Conservation (phyloP, 2,888 invertebrate species). For the Morpho deidamia region DNA sequence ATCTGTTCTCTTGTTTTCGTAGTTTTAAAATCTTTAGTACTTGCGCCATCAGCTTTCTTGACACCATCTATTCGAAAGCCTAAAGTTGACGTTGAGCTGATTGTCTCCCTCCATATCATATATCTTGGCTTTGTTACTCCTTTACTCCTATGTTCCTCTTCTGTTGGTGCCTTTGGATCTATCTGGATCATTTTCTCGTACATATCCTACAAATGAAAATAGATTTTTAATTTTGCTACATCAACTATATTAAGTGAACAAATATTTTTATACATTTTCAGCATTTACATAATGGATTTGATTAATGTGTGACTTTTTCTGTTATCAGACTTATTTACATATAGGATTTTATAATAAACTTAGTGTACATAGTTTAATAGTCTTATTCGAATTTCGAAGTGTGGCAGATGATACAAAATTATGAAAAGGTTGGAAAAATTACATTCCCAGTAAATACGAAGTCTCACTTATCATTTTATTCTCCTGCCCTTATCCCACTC, state of each 20-base stretch:
- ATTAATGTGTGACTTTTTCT: too few relatives aligned
- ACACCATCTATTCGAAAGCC: conserved; percentile 98
- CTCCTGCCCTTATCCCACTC: too few relatives aligned
- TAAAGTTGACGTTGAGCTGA: conserved; percentile 96
- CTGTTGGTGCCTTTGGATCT: conserved; percentile 91
- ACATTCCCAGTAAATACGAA: too few relatives aligned
- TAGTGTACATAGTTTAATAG: too few relatives aligned
- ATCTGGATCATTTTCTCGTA: conserved; percentile 98
- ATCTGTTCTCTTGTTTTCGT: conserved; percentile 92
- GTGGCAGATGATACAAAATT: too few relatives aligned
- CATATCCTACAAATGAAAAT: conserved; percentile 85
- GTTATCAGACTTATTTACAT: too few relatives aligned
- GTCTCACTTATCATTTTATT: neutral
- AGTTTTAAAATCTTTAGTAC: conserved; percentile 96
- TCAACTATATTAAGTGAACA: too few relatives aligned
- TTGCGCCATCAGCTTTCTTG: conserved; percentile 92
- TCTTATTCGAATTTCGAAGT: too few relatives aligned
- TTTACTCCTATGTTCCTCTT: conserved; percentile 92
- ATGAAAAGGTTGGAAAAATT: too few relatives aligned
- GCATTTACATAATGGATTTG: too few relatives aligned
- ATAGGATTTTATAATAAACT: too few relatives aligned
- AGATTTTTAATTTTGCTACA: neutral
- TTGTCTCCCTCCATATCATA: conserved; percentile 97
- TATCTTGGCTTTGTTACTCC: conserved; percentile 97
- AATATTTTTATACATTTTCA: too few relatives aligned